phyloP scores from a whole-genome alignment of 1,140 invertebrate genomes.

The Doryteuthis pealeii region DNA sequence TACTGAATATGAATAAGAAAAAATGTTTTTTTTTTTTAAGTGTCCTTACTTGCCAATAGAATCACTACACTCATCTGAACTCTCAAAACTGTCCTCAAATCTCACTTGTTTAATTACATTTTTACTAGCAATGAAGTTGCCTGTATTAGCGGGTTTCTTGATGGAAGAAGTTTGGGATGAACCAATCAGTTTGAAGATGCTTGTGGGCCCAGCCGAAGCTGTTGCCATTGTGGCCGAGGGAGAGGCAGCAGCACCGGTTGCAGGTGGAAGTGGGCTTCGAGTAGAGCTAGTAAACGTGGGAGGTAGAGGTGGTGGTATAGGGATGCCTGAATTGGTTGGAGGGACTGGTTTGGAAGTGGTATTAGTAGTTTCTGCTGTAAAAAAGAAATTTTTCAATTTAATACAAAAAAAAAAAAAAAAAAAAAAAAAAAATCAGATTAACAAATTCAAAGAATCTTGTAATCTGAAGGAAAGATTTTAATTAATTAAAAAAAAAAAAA shows the following conservation, averaged over 20 bases:
- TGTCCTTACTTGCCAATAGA: too few species aligned
- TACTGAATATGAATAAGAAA: too few species aligned
- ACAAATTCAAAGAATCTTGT: too few species aligned
- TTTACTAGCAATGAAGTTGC: neutral
- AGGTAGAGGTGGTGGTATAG: slow-evolving; percentile 18
- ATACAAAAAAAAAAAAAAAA: too few species aligned
- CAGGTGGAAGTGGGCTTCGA: neutral
- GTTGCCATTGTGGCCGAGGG: slow-evolving; percentile 3
- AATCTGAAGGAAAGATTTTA: too few species aligned
- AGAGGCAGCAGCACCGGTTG: neutral
- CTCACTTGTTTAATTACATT: slow-evolving; percentile 27
- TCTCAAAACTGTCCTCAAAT: slow-evolving; percentile 48
- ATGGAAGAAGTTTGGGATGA: slow-evolving; percentile 29
- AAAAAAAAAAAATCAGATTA: neutral
- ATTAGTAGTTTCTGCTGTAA: neutral
- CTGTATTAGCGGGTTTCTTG: slow-evolving; percentile 2
- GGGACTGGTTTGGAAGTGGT: neutral
- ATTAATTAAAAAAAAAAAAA: too few species aligned
- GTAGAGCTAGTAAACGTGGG: too few species aligned
- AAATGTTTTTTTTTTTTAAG: too few species aligned
- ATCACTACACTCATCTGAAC: slow-evolving; percentile 31
- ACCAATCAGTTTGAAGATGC: slow-evolving; percentile 42
- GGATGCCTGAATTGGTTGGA: neutral
- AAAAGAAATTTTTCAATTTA: too few species aligned
- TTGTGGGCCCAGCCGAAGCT: slow-evolving; percentile 18